These are phyloP conservation scores for Diplodus puntazzo DNA, from an alignment of 2,797 vertebrate species.

Conservation along the genomic window DNA sequence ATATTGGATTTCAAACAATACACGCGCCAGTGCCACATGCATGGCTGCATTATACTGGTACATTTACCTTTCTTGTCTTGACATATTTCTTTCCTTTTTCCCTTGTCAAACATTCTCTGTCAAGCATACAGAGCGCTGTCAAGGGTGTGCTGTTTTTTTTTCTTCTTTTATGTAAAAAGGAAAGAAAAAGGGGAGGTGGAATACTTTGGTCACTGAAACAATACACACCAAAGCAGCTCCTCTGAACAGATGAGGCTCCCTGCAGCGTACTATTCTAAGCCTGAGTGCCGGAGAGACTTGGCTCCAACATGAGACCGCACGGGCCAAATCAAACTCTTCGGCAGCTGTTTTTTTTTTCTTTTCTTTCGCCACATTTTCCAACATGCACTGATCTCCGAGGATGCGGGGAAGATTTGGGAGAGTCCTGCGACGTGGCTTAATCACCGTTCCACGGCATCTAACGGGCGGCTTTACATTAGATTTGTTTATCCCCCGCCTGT, in stretches of 20 bases:
- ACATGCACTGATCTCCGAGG: background rate
- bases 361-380: background rate
- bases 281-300: slow-evolving; percentile 37
- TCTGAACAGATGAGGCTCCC: slow-evolving; percentile 29
- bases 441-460: slow-evolving; percentile 28
- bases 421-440: slow-evolving; percentile 1
- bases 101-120: background rate
- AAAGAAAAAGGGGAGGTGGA: background rate
- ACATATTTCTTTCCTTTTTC: background rate
- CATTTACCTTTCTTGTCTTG: background rate
- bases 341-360: background rate
- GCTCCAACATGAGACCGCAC: slow-evolving; percentile 20
- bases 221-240: slow-evolving; percentile 28
- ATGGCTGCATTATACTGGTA: background rate
- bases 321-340: slow-evolving; percentile 13
- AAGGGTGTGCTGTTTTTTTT: background rate
- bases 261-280: slow-evolving; percentile 46
- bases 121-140: background rate
- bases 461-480: slow-evolving; percentile 21
- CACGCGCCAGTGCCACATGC: background rate
- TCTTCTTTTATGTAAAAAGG: no score
- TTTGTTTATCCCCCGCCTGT: slow-evolving; percentile 33
- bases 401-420: background rate
- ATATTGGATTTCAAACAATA: background rate
- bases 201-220: slow-evolving; percentile 42